Evolutionary conservation across 2,113 vertebrate genomes (phyloP), one percentile per base, ranked within the genome.

Genomic region (Microcebus jonahi): DNA sequence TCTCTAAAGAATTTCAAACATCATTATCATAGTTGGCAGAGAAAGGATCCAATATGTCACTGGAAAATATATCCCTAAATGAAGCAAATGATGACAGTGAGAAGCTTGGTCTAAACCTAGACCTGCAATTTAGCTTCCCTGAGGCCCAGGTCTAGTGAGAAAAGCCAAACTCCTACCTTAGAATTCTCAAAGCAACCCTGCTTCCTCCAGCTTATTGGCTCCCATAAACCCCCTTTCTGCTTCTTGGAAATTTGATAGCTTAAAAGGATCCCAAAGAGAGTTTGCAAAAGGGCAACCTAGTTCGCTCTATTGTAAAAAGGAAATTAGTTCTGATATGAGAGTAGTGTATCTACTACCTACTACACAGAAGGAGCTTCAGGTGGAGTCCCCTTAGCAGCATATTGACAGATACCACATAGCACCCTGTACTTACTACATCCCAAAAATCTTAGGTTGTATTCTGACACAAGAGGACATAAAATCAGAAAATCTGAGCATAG

Each of bases 21-120:
- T 77, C 77, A 95, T 94, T 88, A 93, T 94, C 89, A 27, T 59
- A 83, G 14, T 20, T 95, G 96, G 93, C 94, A 96, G 90, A 95
- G 34, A 94, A 91, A 96, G 13, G 31, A 88, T 67, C n/a, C 77
- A 97, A 93, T 86, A 93, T 95, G 88, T 94, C 88, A 91, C 67
- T 42, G 39, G 29, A 80, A 96, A 94, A 93, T 91, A 89, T 31
- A 29, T 87, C 73, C 70, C 59, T 25, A 94, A 90, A 81, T 36
- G 57, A 95, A 97, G 73, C 87, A 93, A 87, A 95, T 86, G 88
- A 96, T 59, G 63, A 53, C 59, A 84, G 15, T 57, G 36, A 86
- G 21, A 91, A 83, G 20, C 34, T 70, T 34, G 14, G 4, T 82
- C 27, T 94, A 82, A 96, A 85, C 14, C 9, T 67, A 94, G 39